These are phyloP conservation scores for Fratercula arctica DNA, from an alignment of 2,797 vertebrate species.

Conservation along the genomic window DNA sequence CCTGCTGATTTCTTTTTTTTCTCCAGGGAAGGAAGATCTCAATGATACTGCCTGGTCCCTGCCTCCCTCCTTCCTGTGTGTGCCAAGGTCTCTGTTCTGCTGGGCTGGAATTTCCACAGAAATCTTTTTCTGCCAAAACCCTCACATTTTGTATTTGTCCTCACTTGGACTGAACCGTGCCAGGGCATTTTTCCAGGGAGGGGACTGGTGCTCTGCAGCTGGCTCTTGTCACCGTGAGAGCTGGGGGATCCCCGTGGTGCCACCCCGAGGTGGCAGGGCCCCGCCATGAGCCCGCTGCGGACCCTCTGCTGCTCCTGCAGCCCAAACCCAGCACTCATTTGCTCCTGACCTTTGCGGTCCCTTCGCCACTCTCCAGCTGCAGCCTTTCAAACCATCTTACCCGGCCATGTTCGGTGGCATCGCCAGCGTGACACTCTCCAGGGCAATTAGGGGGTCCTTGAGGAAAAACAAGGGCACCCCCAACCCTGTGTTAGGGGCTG, in stretches of 20 bases:
- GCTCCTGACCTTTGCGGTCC: neutral
- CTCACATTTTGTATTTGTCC: neutral
- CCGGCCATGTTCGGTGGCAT: neutral
- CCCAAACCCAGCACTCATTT: neutral
- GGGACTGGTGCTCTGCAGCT: neutral
- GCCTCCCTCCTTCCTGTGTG: neutral
- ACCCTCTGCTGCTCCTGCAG: neutral
- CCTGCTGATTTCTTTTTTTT: neutral
- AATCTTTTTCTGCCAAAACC: neutral
- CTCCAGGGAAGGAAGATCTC: neutral
- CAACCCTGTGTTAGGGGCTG: neutral
- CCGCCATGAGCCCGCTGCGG: rapidly evolving
- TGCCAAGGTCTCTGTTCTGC: neutral
- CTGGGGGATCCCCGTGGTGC: rapidly evolving
- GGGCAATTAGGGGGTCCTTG: neutral
- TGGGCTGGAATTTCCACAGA: neutral
- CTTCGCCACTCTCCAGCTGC: neutral
- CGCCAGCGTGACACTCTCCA: neutral
- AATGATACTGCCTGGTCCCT: neutral
- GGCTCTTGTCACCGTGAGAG: neutral
- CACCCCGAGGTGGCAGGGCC: neutral
- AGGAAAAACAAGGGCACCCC: neutral
- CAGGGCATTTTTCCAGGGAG: neutral
- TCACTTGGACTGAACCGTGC: neutral
- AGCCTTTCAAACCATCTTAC: neutral